phyloP scores from a whole-genome alignment of 2,113 vertebrate species.

The Muntiacus muntjak region DNA sequence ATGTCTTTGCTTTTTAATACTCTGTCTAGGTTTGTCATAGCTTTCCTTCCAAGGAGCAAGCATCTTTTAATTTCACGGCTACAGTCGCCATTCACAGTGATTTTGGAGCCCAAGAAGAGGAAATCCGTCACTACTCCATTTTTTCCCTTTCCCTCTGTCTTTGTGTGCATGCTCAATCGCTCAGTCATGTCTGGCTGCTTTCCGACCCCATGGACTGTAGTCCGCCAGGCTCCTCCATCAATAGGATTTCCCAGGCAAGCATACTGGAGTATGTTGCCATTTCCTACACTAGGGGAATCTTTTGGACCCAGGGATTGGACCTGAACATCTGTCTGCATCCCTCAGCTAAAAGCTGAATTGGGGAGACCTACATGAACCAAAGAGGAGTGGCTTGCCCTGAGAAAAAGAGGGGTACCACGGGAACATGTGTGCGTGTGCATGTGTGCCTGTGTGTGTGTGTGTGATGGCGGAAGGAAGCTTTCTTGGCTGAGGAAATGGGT shows the following conservation, averaged over 20 bases:
- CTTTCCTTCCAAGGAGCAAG: not conserved
- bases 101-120: not conserved
- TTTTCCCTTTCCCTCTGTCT: not conserved
- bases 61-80: not conserved
- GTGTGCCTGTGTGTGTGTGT: too few species aligned
- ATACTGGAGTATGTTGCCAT: not conserved
- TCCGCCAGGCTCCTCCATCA: not conserved
- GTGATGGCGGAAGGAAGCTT: not conserved
- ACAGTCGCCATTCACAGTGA: not conserved
- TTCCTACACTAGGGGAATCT: not conserved
- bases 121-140: not conserved
- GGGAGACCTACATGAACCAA: not conserved
- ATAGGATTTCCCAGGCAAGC: not conserved
- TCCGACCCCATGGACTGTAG: not conserved
- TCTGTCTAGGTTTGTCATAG: not conserved
- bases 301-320: not conserved
- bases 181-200: not conserved
- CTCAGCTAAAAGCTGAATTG: not conserved
- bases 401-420: not conserved
- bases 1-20: not conserved
- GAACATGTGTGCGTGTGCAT: rapidly evolving
- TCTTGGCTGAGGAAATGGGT: not conserved
- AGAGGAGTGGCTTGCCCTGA: not conserved
- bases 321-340: not conserved
- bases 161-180: not conserved